Evolutionary conservation across 2,797 vertebrate species (phyloP).

Genomic region (Cygnus olor): DNA sequence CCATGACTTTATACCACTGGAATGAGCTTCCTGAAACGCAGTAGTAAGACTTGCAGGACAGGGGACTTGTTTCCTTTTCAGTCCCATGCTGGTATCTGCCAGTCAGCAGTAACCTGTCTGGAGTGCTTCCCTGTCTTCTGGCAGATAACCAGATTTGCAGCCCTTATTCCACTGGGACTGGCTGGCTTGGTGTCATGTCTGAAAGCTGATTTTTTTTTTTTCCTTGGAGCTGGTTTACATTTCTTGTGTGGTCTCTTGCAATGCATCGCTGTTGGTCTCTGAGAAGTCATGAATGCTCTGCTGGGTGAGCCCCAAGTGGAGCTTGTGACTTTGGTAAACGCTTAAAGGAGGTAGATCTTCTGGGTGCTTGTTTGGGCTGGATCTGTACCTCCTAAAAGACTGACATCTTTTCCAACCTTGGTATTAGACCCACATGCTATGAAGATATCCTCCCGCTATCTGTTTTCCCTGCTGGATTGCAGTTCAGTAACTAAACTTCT

Average conservation of each 20-base stretch:
- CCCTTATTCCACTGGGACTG: not conserved
- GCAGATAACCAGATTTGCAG: not conserved
- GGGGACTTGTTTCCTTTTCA: not conserved
- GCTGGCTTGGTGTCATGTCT: not conserved
- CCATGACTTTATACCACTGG: not conserved
- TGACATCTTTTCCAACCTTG: not conserved
- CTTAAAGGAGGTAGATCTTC: not conserved
- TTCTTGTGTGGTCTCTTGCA: not conserved
- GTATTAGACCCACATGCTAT: fast-evolving
- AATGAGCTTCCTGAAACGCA: not conserved
- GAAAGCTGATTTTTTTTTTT: not conserved
- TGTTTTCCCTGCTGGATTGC: not conserved
- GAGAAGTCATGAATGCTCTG: not conserved
- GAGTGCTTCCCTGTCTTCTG: not conserved
- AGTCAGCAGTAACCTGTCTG: not conserved
- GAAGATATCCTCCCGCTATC: fast-evolving
- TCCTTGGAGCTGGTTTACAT: not conserved
- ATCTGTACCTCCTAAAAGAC: not conserved
- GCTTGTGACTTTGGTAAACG: not conserved
- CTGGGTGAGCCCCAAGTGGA: not conserved
- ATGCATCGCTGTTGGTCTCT: not conserved
- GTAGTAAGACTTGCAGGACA: not conserved
- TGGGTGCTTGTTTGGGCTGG: not conserved
- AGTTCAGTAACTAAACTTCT: not conserved
- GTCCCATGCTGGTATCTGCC: not conserved